Evolutionary conservation across 2,797 vertebrate genomes (phyloP).

Genomic region (Paratrypauchen microcephalus): DNA sequence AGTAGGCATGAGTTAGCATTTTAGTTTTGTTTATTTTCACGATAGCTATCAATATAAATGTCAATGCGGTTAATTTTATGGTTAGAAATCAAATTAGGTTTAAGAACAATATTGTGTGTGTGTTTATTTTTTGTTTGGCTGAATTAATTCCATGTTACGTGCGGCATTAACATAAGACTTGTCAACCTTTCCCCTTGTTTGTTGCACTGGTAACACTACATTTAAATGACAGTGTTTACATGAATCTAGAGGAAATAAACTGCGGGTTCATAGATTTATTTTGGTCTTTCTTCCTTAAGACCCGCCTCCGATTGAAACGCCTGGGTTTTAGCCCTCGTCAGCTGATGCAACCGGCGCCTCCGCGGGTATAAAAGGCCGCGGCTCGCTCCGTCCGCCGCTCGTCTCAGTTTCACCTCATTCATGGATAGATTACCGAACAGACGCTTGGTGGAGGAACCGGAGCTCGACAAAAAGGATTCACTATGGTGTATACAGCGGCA

Average conservation of each 20-base stretch:
- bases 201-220: background rate
- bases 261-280: background rate
- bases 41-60: background rate
- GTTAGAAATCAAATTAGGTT: background rate
- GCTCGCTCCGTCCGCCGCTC: rapidly evolving
- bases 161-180: background rate
- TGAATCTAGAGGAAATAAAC: background rate
- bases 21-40: background rate
- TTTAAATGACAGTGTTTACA: background rate
- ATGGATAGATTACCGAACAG: conserved; percentile 44
- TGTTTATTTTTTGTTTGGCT: background rate
- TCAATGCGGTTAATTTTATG: background rate
- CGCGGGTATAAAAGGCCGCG: conserved; percentile 43
- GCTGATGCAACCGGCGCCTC: conserved; percentile 68
- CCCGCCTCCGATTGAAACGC: background rate
- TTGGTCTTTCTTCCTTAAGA: background rate
- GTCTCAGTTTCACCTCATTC: conserved; percentile 18
- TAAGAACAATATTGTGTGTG: background rate
- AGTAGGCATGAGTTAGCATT: background rate
- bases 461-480: conserved; percentile 24
- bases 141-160: background rate
- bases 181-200: background rate
- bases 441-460: conserved; percentile 42
- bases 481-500: conserved; percentile 74
- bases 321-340: conserved; percentile 3